A percentile compares a stretch with the other conserved stretches of the same genome.
phyloP scores from a whole-genome alignment of 2,888 invertebrate species.

The Siphlonurus alternatus region DNA sequence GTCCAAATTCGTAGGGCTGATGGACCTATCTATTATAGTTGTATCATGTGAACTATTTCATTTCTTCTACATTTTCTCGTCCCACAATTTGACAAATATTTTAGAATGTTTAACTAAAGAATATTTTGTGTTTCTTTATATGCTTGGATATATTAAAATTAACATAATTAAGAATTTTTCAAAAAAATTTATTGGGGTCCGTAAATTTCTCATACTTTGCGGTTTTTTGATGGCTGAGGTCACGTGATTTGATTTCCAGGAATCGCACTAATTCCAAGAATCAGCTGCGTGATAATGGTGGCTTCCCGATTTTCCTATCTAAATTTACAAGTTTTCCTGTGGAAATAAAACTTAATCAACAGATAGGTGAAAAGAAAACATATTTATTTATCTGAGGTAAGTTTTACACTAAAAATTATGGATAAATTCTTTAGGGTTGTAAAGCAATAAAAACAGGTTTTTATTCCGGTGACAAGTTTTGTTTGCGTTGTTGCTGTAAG shows the following conservation, averaged over 20 bases:
- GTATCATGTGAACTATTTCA: too few species aligned
- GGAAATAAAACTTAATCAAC: not conserved
- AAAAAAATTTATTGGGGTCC: too few species aligned
- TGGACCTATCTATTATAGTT: too few species aligned
- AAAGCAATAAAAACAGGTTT: not conserved
- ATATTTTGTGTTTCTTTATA: too few species aligned
- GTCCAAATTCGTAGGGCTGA: too few species aligned
- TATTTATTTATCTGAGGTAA: not conserved
- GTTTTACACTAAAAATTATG: not conserved
- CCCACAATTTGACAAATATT: too few species aligned
- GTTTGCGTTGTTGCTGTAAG: not conserved
- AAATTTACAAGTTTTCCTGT: not conserved
- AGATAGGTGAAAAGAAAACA: too few species aligned
- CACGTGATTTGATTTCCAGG: constrained; percentile 10
- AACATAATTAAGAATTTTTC: too few species aligned
- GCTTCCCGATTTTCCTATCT: not conserved
- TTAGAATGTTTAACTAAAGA: too few species aligned
- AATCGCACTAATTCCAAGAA: constrained; percentile 8
- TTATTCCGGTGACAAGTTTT: not conserved
- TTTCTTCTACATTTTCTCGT: too few species aligned
- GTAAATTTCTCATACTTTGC: not conserved
- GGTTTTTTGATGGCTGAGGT: not conserved
- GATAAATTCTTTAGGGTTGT: not conserved
- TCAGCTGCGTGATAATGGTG: not conserved
- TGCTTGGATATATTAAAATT: too few species aligned